phyloP scores from a whole-genome alignment of 2,113 vertebrate genomes.

The Actenoides lindsayi region DNA sequence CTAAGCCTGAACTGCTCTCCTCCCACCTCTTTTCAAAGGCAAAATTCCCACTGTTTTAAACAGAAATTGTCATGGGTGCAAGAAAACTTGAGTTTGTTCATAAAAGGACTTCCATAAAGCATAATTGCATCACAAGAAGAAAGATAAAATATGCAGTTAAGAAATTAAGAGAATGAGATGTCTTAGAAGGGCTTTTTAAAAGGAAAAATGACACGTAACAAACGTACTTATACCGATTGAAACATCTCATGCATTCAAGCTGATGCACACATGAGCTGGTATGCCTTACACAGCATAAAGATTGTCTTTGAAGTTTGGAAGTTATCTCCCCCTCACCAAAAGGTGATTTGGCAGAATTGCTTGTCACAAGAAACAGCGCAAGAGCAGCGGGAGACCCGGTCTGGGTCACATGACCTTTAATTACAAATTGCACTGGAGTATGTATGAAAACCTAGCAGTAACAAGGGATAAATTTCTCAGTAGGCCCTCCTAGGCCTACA shows the following conservation, averaged over 20 bases:
- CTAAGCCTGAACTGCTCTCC: background rate
- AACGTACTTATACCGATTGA: background rate
- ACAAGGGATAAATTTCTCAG: too few species aligned
- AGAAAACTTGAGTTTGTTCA: background rate
- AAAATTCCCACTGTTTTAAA: background rate
- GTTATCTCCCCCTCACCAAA: fast-evolving
- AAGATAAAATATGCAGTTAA: background rate
- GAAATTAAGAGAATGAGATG: background rate
- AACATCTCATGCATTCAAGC: background rate
- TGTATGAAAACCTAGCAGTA: too few species aligned
- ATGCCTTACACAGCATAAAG: fast-evolving
- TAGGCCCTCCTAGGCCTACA: too few species aligned
- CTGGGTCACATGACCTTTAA: background rate
- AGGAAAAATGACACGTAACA: background rate
- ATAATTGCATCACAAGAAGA: background rate
- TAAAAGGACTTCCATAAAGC: background rate
- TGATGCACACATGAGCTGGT: background rate
- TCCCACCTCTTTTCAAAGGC: background rate
- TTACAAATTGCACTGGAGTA: background rate
- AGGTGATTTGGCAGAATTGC: fast-evolving
- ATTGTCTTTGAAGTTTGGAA: too few species aligned
- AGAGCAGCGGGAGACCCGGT: fast-evolving
- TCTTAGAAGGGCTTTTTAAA: background rate
- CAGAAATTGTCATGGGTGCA: background rate
- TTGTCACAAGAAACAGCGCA: fast-evolving